Base-by-base conservation (phyloP, 2,888 invertebrate species). In the Acleris emargana region DNA sequence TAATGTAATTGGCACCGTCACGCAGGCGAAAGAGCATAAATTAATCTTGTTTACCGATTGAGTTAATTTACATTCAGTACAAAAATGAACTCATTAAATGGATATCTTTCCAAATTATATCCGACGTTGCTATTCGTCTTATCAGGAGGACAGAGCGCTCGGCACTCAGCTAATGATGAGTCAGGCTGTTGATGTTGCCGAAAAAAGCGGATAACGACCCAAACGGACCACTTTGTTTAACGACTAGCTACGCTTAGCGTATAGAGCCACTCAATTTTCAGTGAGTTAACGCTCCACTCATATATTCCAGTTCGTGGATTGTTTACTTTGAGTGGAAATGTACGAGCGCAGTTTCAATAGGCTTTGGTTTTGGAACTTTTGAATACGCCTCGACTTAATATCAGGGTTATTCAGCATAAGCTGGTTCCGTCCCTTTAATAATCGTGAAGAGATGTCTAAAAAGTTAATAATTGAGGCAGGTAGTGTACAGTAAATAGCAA, bases 191-290 rank as follows among this genome's bases (percentile, higher is more conserved):
- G 73, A 74, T 77, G 76, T 72, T 77, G 72, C 78, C 76, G 74
- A 76, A 78, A 84, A 81, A 80, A 80, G 75, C 79, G 78, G 78
- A 80, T 80, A 80, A 73, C 73, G 70, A 71, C 75, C 75, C 76
- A 78, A 81, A 82, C 77, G 80, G 72, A 71, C 77, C 80, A 83
- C 85, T 83, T 80, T 80, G 78, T 79, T 82, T 80, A 76, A 82
- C 77, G 77, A 75, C 79, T 80, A 79, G 82, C 81, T 82, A 75
- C 77, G 71, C 76, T 77, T 80, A 80, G 78, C 59, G 50, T 53
- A 61, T 67, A 52, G 57, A 45, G 45, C 38, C 58, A 45, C 57
- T 66, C 45, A 60, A 60, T 64, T 78, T 60, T 59, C 28, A 54
- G 11, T 7, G 57, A 51, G 59, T 60, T 60, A 64, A 45, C 50